phyloP scores from a whole-genome alignment of 2,113 vertebrate species.

The Isichthys henryi region DNA sequence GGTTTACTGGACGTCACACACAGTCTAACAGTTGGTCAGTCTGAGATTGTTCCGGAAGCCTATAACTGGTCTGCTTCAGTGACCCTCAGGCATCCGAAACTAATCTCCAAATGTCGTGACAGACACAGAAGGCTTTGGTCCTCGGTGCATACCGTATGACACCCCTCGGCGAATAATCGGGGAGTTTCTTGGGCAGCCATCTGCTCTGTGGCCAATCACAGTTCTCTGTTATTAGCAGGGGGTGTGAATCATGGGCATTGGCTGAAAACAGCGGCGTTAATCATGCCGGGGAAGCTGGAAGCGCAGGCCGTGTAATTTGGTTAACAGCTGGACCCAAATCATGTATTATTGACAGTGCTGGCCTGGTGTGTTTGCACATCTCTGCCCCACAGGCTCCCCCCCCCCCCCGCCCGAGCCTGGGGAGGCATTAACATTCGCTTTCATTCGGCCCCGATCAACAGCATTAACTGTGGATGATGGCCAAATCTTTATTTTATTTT shows the following conservation, averaged over 20 bases:
- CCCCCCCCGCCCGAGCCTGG: not conserved
- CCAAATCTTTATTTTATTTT: not conserved
- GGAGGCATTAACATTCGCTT: not conserved
- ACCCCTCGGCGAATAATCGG: conserved; percentile 6
- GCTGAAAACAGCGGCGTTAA: not conserved
- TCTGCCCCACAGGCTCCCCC: not conserved
- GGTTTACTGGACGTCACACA: not conserved
- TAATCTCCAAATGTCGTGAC: not conserved
- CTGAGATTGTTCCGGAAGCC: not conserved
- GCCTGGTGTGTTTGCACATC: not conserved
- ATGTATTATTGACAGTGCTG: not conserved
- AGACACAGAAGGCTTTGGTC: not conserved
- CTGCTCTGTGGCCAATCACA: not conserved
- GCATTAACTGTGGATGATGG: not conserved
- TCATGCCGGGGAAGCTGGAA: not conserved
- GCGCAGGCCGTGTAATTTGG: not conserved
- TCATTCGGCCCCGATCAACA: not conserved
- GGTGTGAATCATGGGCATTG: not conserved
- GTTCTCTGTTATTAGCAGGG: not conserved
- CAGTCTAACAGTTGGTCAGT: not conserved
- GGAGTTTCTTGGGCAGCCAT: not conserved
- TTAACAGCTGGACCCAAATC: not conserved
- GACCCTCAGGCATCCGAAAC: not conserved
- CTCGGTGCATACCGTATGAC: not conserved
- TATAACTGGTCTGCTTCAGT: not conserved